Conservation (phyloP, 2,888 invertebrate genomes). For the Operophtera brumata region DNA sequence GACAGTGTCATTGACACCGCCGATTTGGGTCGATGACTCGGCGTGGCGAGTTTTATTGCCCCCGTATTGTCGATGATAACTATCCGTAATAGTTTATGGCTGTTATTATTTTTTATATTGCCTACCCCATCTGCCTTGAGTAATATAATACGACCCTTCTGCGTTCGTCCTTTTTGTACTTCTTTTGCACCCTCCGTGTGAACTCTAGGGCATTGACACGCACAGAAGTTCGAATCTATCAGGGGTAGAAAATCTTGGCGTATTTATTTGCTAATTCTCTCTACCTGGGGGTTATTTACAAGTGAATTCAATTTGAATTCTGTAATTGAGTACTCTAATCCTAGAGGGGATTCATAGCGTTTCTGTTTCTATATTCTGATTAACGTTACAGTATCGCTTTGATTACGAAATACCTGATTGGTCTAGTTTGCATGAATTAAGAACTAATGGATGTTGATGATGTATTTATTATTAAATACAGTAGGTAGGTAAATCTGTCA, state of each 20-base stretch:
- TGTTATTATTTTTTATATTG: conserved; percentile 39
- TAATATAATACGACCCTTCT: conserved; percentile 49
- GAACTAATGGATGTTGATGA: neutral
- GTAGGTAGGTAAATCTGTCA: neutral
- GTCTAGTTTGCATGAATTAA: conserved; percentile 16
- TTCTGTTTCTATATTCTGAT: conserved; percentile 17
- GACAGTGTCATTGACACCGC: conserved; percentile 33
- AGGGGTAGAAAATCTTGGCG: conserved; percentile 41
- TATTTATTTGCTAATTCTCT: conserved; percentile 39
- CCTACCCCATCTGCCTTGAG: conserved; percentile 45
- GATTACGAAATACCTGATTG: conserved; percentile 16
- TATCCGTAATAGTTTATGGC: conserved; percentile 33
- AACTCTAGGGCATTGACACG: conserved; percentile 55
- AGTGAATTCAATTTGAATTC: conserved; percentile 27
- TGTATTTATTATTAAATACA: neutral
- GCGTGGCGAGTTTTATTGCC: conserved; percentile 30
- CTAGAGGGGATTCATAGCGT: conserved; percentile 16
- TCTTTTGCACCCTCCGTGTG: conserved; percentile 52
- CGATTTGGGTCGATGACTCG: conserved; percentile 36
- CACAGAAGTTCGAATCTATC: conserved; percentile 43
- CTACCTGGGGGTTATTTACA: conserved; percentile 38
- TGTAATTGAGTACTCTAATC: conserved; percentile 30
- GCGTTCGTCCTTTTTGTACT: conserved; percentile 47
- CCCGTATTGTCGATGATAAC: conserved; percentile 28
- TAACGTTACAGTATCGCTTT: conserved; percentile 6